phyloP scores from a whole-genome alignment of 1,140 invertebrate genomes.

The Tetraneura akinire region DNA sequence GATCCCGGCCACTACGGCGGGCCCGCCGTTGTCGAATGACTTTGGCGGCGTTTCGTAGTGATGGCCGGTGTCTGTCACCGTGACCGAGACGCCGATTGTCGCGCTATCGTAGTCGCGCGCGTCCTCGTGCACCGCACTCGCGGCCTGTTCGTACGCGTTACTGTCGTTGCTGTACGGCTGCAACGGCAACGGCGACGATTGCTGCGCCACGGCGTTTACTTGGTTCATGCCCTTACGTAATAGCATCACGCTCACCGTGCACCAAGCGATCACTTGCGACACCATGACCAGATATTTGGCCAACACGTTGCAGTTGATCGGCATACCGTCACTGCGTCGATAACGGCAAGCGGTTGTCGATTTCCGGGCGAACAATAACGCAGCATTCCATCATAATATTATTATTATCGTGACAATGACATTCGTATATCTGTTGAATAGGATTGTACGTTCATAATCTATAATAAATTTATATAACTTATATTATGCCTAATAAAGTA shows the following conservation, averaged over 20 bases:
- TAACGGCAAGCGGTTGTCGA: neutral
- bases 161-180: no score
- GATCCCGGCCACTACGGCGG: constrained; percentile 31
- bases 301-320: constrained; percentile 29
- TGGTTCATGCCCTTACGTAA: constrained; percentile 25
- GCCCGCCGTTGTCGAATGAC: constrained; percentile 13
- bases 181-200: neutral
- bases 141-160: no score
- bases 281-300: constrained; percentile 45
- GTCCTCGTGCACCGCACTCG: neutral
- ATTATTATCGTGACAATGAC: no score
- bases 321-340: neutral
- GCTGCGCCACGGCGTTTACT: neutral
- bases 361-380: neutral
- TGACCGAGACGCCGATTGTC: neutral
- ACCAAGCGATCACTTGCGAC: constrained; percentile 44
- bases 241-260: constrained; percentile 35
- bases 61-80: neutral
- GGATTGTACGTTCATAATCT: no score
- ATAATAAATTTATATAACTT: no score
- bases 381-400: neutral
- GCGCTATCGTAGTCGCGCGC: neutral
- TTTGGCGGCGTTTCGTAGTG: neutral
- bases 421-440: no score
- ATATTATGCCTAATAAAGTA: no score